phyloP scores from a whole-genome alignment of 2,888 invertebrate species.

The Saturnia pavonia region DNA sequence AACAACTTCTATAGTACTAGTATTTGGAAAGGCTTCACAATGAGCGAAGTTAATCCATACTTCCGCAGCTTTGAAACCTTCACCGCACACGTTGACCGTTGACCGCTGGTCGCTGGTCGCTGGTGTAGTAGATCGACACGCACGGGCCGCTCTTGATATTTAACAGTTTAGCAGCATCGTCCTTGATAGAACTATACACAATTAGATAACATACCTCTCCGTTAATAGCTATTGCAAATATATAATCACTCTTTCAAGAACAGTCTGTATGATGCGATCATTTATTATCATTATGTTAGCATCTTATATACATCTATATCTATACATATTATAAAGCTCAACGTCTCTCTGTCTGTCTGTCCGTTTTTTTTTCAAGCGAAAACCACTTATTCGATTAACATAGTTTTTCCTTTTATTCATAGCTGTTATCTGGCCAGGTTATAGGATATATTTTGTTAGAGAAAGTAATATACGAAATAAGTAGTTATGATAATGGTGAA shows the following conservation, averaged over 20 bases:
- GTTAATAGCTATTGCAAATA: slow-evolving; percentile 1
- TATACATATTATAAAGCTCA: too few relatives aligned
- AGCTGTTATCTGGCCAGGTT: too few relatives aligned
- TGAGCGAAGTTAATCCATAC: slow-evolving; percentile 11
- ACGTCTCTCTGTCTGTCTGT: too few relatives aligned
- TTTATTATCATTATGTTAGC: too few relatives aligned
- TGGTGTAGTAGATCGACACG: neutral
- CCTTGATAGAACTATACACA: neutral
- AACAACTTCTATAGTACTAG: neutral
- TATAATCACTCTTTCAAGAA: neutral
- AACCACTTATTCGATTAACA: too few relatives aligned
- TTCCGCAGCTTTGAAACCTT: slow-evolving; percentile 9
- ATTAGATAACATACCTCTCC: neutral
- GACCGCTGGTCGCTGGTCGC: neutral
- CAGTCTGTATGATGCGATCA: neutral
- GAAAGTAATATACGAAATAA: too few relatives aligned
- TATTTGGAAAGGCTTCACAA: neutral
- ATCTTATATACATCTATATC: too few relatives aligned
- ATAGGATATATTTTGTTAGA: too few relatives aligned
- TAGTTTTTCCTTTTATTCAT: too few relatives aligned
- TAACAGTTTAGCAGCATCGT: neutral
- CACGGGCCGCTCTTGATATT: slow-evolving; percentile 10
- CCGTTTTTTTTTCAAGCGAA: too few relatives aligned
- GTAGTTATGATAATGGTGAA: too few relatives aligned
- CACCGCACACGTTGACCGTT: neutral